Evolutionary conservation across 2,888 invertebrate species (phyloP).

Genomic region (Cephus nigrinus): DNA sequence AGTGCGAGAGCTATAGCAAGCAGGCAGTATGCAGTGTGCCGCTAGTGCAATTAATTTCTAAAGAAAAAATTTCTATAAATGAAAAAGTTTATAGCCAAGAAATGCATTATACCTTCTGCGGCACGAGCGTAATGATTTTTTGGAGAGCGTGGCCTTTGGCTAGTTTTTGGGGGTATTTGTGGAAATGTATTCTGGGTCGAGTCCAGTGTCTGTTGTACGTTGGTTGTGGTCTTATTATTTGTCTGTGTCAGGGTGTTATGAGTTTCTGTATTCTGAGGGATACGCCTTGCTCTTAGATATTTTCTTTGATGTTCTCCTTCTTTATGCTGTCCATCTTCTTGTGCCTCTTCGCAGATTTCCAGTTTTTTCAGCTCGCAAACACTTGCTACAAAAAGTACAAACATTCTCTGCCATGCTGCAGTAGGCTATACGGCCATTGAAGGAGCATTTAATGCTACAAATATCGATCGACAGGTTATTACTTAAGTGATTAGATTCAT

Average conservation of each 20-base stretch:
- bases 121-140: slow-evolving; percentile 55
- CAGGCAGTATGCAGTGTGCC: not conserved
- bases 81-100: not conserved
- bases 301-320: slow-evolving; percentile 52
- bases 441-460: slow-evolving; percentile 8
- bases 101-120: slow-evolving; percentile 56
- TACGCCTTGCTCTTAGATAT: slow-evolving; percentile 53
- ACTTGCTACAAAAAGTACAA: slow-evolving; percentile 61
- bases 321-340: slow-evolving; percentile 47
- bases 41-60: not conserved
- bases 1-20: not conserved
- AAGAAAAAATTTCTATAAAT: not conserved
- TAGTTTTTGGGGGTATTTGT: slow-evolving; percentile 54
- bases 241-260: slow-evolving; percentile 44
- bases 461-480: not conserved
- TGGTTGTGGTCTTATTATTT: slow-evolving; percentile 46
- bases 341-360: slow-evolving; percentile 56
- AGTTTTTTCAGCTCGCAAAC: slow-evolving; percentile 64
- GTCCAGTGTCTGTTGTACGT: slow-evolving; percentile 55
- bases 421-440: slow-evolving; percentile 21
- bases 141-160: slow-evolving; percentile 55
- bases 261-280: slow-evolving; percentile 49
- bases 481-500: not conserved
- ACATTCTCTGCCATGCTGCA: slow-evolving; percentile 62
- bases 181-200: slow-evolving; percentile 55